Evolutionary conservation across 2,888 invertebrate genomes (phyloP).

Genomic region (Apotomis betuletana): DNA sequence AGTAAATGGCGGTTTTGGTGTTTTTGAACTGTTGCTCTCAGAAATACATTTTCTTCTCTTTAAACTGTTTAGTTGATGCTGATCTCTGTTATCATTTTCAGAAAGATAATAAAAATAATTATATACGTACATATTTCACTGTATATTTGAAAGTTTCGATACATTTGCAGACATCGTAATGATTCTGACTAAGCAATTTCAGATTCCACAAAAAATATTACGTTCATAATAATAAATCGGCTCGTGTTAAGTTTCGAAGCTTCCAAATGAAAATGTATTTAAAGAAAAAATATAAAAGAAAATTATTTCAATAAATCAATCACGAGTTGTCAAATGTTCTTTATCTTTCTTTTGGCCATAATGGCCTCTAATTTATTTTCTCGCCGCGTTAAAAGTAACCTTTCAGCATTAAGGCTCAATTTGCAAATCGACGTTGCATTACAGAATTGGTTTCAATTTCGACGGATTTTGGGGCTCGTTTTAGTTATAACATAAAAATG

Average conservation of each 20-base stretch:
- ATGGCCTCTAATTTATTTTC: slow-evolving; percentile 37
- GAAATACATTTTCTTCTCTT: no score
- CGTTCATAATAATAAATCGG: background rate
- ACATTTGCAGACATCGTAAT: no score
- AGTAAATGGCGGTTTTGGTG: no score
- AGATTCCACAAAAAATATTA: background rate
- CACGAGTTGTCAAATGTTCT: slow-evolving; percentile 50
- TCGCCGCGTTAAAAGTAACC: background rate
- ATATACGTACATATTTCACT: no score
- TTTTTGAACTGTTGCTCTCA: no score
- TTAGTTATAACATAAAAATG: no score
- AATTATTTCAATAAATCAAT: slow-evolving; percentile 50
- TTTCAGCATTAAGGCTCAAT: slow-evolving; percentile 5
- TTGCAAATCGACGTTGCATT: slow-evolving; percentile 6
- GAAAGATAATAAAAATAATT: no score
- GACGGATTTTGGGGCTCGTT: background rate
- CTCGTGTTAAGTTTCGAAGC: background rate
- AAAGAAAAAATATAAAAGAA: slow-evolving; percentile 42
- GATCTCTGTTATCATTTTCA: no score
- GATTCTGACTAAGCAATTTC: background rate
- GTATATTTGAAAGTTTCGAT: no score
- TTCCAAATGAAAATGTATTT: background rate
- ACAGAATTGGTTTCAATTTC: background rate
- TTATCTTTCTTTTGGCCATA: slow-evolving; percentile 46
- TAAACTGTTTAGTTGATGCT: no score